Evolutionary conservation across 2,113 vertebrate species (phyloP).

Genomic region (Variabilichromis moorii): DNA sequence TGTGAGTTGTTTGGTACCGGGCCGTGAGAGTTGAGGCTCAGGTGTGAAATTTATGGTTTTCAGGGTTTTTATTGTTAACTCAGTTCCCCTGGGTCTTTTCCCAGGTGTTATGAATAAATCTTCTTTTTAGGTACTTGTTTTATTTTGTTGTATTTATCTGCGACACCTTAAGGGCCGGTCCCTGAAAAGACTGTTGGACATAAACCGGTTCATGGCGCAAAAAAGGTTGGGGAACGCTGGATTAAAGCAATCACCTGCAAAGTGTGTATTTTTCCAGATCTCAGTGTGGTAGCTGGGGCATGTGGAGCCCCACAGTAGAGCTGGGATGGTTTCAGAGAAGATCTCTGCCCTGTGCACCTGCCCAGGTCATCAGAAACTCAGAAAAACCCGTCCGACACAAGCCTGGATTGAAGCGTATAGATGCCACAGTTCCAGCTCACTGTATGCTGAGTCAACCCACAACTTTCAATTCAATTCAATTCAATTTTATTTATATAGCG

Average conservation of each 20-base stretch:
- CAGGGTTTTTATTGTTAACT: background rate
- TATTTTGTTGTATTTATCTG: background rate
- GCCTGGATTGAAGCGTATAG: background rate
- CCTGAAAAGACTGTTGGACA: accelerated
- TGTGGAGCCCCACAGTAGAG: background rate
- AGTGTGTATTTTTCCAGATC: background rate
- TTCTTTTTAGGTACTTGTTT: accelerated
- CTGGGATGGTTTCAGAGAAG: background rate
- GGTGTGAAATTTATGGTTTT: background rate
- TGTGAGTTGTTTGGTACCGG: accelerated
- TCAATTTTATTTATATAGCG: too few relatives aligned
- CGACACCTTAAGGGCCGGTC: accelerated
- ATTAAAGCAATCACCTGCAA: background rate
- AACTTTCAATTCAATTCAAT: too few relatives aligned
- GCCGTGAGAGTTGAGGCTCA: accelerated
- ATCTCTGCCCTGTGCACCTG: accelerated
- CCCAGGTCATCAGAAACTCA: background rate
- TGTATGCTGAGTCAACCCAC: background rate
- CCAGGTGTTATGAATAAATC: background rate
- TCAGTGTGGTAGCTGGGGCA: background rate
- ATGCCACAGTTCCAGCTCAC: accelerated
- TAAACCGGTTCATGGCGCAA: background rate
- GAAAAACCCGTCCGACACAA: background rate
- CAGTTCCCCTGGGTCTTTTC: background rate
- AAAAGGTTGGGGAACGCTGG: background rate